phyloP scores from a whole-genome alignment of 2,888 invertebrate species.

The Neoascia interrupta region DNA sequence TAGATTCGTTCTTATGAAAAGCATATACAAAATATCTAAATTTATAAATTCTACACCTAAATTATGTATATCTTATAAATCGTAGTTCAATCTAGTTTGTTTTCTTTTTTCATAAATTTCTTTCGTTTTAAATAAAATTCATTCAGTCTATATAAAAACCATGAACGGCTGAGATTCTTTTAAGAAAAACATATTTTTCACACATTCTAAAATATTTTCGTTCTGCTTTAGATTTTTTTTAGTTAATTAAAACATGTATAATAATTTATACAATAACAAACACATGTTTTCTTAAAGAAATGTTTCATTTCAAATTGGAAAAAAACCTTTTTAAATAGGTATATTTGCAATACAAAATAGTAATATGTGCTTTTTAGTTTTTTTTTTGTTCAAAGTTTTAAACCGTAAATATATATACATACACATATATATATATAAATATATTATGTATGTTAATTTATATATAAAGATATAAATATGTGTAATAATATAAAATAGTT shows the following conservation, averaged over 20 bases:
- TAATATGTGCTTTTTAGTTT: constrained; percentile 46
- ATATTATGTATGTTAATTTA: constrained; percentile 56
- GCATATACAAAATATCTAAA: constrained; percentile 63
- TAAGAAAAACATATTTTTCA: constrained; percentile 72
- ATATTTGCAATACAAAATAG: constrained; percentile 58
- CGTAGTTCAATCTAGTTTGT: constrained; percentile 50
- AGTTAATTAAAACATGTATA: constrained; percentile 52
- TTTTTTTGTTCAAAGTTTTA: constrained; percentile 30
- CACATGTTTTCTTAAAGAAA: constrained; percentile 57
- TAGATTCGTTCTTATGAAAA: constrained; percentile 41
- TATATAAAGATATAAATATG: constrained; percentile 61
- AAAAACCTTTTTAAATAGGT: constrained; percentile 49
- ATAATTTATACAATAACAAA: constrained; percentile 59
- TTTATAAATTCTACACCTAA: constrained; percentile 31
- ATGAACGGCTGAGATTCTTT: constrained; percentile 77
- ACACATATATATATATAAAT: constrained; percentile 58
- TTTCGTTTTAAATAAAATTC: constrained; percentile 63
- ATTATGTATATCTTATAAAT: constrained; percentile 42
- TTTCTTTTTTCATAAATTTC: constrained; percentile 46
- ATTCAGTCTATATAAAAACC: constrained; percentile 73
- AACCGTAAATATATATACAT: constrained; percentile 64
- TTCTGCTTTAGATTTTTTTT: constrained; percentile 23
- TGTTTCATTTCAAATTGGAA: constrained; percentile 40
- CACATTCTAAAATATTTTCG: constrained; percentile 41
- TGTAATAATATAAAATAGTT: constrained; percentile 62